Evolutionary conservation across 2,888 invertebrate species (phyloP), one percentile per base, ranked within the genome.

Genomic region (Amphiduros pacificus): DNA sequence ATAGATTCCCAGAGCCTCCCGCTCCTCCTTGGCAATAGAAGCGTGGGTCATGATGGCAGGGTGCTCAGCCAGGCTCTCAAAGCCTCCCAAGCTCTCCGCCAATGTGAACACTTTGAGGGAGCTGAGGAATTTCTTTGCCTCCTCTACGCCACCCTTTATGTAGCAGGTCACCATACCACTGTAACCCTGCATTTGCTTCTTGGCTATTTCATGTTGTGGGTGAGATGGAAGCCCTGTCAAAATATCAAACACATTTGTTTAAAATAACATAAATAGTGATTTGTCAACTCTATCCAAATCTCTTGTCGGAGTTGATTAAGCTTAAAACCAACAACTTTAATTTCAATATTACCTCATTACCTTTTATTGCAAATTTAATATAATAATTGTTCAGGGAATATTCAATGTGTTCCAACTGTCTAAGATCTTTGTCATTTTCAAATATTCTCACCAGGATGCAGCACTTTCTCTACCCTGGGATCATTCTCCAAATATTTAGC

Each of bases 41-140:
- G 82, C 81, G 71, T 83, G 83, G 0, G 83, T 83, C 80, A 82
- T 82, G n/a, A 81, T 66, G 14, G 79, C 77, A 26, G 82, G 82
- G 22, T 77, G 69, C 70, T 82, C 82, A 65, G 78, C 79, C 32
- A 82, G 70, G 71, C 80, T 81, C 68, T 83, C 83, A 73, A 75
- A 83, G 17, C 83, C 82, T 48, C 83, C 83, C 3, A 83, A 71
- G 73, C 81, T 81, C 63, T 82, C 83, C 29, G 82, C 83, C 51
- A 82, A 64, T 9, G 78, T 78, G 68, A 83, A 83, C 28, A 82
- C 62, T 74, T 82, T 80, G 11, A 81, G 66, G 36, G 64, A 68
- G 60, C 76, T 70, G 11, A 83, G 71, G 68, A 83, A 82, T 4
- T 41, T 71, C 26, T 59, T 66, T 1, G 80, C 70, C 61, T 79